Evolutionary conservation across 2,113 vertebrate species (phyloP), one percentile per base, ranked within the genome.

Genomic region (Oreochromis spilurus): DNA sequence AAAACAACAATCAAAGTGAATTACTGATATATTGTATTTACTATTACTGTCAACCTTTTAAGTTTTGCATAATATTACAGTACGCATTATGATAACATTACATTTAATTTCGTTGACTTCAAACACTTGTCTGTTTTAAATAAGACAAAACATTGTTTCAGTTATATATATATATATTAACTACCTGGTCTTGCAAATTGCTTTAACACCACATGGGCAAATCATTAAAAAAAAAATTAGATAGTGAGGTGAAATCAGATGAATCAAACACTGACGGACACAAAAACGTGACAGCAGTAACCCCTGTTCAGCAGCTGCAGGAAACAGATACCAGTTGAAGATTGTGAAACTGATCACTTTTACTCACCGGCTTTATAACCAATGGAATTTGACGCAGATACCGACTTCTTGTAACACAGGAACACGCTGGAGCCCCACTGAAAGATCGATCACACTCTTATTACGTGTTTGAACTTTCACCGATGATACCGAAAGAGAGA

Each of bases 401-500:
- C 98, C 4, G 99, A 99, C 88, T 99, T 99, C 97, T 99, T 99
- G 83, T 99, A 99, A 95, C 99, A 99, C 62, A 99, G 94, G 95
- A 97, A 99, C 53, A 99, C 98, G 91, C 92, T 99, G 94, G 99
- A 99, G 87, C 99, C 99, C 99, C 98, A 99, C 99, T 99, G 94
- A 17, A 93, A 84, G 62, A 45, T 38, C 29, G 6, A 7, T 48
- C 17, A 48, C 50, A 26, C 3, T 31, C n/a, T 11, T 2, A 7
- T 84, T 29, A 85, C 6, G 1, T 0, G 29, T 52, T 48, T 50
- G 16, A 77, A 5, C 5, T 67, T 19, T n/a, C 1, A 13, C 1
- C 34, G 2, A 81, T 2, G 24, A 6, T 13, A 53, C 45, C 38
- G 34, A 55, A 4, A 6, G 0, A 2, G 4, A 13, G 19, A 5